A percentile compares a stretch with the other conserved stretches of the same genome.
Conservation (phyloP, 2,113 vertebrate species). For the Acanthochromis polyacanthus region DNA sequence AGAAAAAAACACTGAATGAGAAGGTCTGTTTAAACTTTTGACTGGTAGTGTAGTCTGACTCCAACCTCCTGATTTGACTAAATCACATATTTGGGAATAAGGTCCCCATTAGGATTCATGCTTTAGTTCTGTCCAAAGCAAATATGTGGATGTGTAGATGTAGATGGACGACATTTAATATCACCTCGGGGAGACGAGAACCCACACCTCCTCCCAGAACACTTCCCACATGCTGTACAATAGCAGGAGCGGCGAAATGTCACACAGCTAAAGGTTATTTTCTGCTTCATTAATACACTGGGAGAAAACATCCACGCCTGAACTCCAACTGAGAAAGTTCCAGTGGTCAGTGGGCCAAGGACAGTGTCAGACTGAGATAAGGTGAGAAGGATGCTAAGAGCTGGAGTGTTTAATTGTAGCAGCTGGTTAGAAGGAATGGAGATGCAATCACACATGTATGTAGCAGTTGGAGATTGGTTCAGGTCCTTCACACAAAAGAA, state of each 20-base stretch:
- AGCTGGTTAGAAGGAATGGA: not conserved
- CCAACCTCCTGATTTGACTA: too few species aligned
- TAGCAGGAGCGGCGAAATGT: constrained; percentile 68
- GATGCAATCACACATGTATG: not conserved
- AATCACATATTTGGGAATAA: too few species aligned
- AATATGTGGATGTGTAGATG: not conserved
- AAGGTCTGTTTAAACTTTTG: too few species aligned
- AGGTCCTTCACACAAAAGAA: not conserved
- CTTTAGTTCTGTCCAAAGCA: not conserved
- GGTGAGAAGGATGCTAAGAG: constrained; percentile 8
- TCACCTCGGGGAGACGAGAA: not conserved
- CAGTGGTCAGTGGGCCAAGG: constrained; percentile 37
- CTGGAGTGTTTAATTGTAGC: constrained; percentile 19
- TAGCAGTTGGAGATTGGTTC: not conserved
- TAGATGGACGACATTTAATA: not conserved
- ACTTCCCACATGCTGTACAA: constrained; percentile 32
- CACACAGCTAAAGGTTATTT: constrained; percentile 69
- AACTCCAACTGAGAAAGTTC: constrained; percentile 35
- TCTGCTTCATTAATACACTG: constrained; percentile 43
- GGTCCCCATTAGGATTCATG: too few species aligned
- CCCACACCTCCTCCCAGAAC: constrained; percentile 23
- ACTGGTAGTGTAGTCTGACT: too few species aligned
- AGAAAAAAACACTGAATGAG: too few species aligned
- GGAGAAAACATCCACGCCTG: constrained; percentile 13
- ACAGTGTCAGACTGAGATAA: constrained; percentile 20